Evolutionary conservation across 2,797 vertebrate genomes (phyloP), one percentile per base, ranked within the genome.

Genomic region (Poecilia velifera): DNA sequence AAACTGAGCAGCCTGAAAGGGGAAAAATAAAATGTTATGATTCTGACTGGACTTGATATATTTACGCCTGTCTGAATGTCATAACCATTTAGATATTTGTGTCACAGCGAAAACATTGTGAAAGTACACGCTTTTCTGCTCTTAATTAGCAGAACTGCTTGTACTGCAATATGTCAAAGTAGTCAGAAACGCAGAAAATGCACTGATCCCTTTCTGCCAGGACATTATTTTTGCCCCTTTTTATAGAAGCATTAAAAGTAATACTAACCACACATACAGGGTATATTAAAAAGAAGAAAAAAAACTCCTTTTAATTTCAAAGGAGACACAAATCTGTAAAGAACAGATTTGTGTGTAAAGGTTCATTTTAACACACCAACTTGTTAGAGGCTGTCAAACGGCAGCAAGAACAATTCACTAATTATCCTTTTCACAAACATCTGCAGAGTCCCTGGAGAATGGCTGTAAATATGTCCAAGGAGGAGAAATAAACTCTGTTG

Each of bases 381-480:
- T 64, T 64, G 28, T 64, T 18, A 64, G 59, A 64, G 31, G 31
- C 31, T 36, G 59, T 18, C 31, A 64, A 64, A 64, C 14, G 16
- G 59, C 31, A 36, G 59, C 59, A 64, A 18, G 12, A 36, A 59
- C 5, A 4, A 36, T 20, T 64, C 18, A 64, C 31, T 64, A 34
- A 64, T 64, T 64, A 34, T 14, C 31, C 34, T 64, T 64, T 64
- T 64, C 59, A 64, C 14, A 36, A 64, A 64, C 59, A 64, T 64
- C 31, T 64, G 59, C 59, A 64, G 31, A 64, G 59, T 64, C 59
- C 31, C 59, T 64, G 36, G 59, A 36, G 59, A 36, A 64, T 9
- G 16, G 16, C 34, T 36, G 6, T 59, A 59, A 59, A 59, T 14
- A 31, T 59, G 57, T 36, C 31, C 59, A 64, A 64, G 31, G 20